Evolutionary conservation across 37 sponge, comb jelly and placozoan species (phyloP).

Genomic region (Theonella swinhoei): DNA sequence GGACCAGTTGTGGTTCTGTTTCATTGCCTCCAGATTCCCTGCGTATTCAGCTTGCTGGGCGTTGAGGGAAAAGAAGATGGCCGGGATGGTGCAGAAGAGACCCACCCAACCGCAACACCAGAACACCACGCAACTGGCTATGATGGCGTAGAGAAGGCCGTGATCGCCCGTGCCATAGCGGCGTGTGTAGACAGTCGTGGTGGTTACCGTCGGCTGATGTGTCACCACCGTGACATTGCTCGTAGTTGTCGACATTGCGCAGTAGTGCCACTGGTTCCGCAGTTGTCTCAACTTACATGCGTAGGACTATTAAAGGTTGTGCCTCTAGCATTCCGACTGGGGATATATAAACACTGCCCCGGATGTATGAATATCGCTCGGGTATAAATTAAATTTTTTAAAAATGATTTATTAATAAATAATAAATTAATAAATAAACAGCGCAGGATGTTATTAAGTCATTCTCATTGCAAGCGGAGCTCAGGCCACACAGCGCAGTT

Average conservation of each 20-base stretch:
- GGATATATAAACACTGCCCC: no score
- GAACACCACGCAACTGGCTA: not conserved
- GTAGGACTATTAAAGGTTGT: no score
- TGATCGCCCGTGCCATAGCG: slow-evolving; percentile 23
- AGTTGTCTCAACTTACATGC: no score
- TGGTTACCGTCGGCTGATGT: slow-evolving; percentile 3
- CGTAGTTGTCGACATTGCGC: not conserved
- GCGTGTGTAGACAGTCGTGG: not conserved
- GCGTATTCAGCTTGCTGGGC: not conserved
- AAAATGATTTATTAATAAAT: no score
- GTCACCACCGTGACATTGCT: slow-evolving; percentile 18
- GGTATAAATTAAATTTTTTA: no score
- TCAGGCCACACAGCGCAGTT: no score
- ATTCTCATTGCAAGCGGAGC: no score
- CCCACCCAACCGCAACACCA: slow-evolving; percentile 1
- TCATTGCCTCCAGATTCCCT: not conserved
- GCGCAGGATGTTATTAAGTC: no score
- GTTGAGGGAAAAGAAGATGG: slow-evolving; percentile 23
- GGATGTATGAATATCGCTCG: no score
- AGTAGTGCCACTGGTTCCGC: no score
- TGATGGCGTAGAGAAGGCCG: slow-evolving; percentile 19
- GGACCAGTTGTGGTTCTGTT: not conserved
- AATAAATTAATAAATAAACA: no score
- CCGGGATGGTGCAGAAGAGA: slow-evolving; percentile 42
- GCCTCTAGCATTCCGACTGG: no score